These are phyloP conservation scores for Xestobium rufovillosum DNA, from an alignment of 2,888 invertebrate genomes.

Conservation along the genomic window DNA sequence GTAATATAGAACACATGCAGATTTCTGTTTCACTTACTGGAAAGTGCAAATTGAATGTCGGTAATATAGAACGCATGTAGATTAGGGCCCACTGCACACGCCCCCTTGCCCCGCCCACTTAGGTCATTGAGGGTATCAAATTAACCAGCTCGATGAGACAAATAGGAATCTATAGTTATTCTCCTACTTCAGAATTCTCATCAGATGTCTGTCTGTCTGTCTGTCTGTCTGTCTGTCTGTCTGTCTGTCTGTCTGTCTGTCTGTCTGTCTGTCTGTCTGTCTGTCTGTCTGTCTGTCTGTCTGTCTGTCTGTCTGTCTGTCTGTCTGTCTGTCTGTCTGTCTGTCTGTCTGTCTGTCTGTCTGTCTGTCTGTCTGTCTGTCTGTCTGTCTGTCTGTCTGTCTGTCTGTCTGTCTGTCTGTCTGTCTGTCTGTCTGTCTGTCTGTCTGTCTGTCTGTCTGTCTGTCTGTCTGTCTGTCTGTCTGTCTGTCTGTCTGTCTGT, in stretches of 20 bases:
- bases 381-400: not conserved
- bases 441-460: slow-evolving; percentile 3
- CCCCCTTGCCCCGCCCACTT: no score
- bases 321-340: slow-evolving; percentile 5
- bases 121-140: no score
- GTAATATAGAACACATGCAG: no score
- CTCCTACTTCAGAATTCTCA: no score
- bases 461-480: slow-evolving; percentile 8
- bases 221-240: slow-evolving; percentile 4
- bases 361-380: not conserved
- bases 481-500: slow-evolving; percentile 8
- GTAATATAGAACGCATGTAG: no score
- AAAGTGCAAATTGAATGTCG: no score
- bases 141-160: no score
- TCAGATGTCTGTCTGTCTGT: slow-evolving; percentile 4
- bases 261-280: slow-evolving; percentile 4
- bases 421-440: slow-evolving; percentile 7
- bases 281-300: slow-evolving; percentile 3
- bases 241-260: slow-evolving; percentile 4
- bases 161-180: no score
- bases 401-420: slow-evolving; percentile 8
- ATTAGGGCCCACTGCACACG: no score
- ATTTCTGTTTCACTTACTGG: no score
- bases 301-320: slow-evolving; percentile 1
- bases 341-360: slow-evolving; percentile 5